Base-by-base conservation (phyloP, 2,113 vertebrate species). In the Harpagus bidentatus region DNA sequence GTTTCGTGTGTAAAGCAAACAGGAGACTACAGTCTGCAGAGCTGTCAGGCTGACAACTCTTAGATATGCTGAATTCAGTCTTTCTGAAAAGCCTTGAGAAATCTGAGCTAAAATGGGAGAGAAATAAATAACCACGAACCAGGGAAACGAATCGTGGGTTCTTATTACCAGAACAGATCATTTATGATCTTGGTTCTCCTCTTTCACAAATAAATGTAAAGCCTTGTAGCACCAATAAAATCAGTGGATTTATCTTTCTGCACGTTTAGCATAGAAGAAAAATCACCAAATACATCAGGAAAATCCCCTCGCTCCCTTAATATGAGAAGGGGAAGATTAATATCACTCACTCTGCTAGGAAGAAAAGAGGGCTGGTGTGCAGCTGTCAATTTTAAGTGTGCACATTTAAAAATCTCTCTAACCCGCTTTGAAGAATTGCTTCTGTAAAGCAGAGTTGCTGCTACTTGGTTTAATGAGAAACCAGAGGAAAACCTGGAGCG, bases 31-130 rank as follows among this genome's bases (percentile, higher is more conserved):
- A 87, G 34, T 59, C 89, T 87, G 86, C 78, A 90, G 91, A 93
- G 86, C 63, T 93, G 74, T 69, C 1, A 0, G 85, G 56, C 58
- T 89, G 88, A 76, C 83, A 95, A 29, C 83, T 58, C 82, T 58
- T 50, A 91, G 91, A 94, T 73, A 73, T 59, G 94, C 89, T 97
- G 89, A 85, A 90, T 65, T 93, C 42, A 50, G 62, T 38, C 69
- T 72, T 92, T 90, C 78, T 82, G 82, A 85, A 94, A 91, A 89
- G 81, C 38, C 58, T 66, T 65, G 52, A 59, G 63, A 87, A 90
- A 62, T 88, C 38, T 43, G 62, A 81, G 73, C 74, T 86, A 88
- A 86, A 89, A 87, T 0, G 1, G 58, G 73, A 91, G 22, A 50
- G 74, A 91, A 91, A 95, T 80, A 95, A 91, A 93, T 92, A 80